Percentiles rank a stretch among this genome's conserved stretches.
Evolutionary conservation across 2,797 vertebrate genomes (phyloP).

Genomic region (Heliangelus exortis): DNA sequence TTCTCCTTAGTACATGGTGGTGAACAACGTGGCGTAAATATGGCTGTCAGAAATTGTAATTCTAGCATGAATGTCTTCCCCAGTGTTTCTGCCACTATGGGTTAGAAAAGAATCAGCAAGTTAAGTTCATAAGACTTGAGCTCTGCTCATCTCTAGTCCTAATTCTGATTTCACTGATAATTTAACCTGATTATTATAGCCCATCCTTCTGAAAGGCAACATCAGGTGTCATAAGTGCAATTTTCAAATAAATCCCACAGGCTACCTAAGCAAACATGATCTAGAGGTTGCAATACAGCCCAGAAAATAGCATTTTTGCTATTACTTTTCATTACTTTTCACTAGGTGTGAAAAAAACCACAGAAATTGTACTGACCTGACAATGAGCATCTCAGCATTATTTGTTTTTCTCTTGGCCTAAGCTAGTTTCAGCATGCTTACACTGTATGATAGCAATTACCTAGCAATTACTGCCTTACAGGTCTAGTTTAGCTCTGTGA

Average conservation of each 20-base stretch:
- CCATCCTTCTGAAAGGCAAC: neutral
- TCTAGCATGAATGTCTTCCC: neutral
- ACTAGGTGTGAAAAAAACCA: neutral
- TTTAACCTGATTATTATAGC: neutral
- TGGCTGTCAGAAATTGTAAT: constrained; percentile 36
- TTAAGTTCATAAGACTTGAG: neutral
- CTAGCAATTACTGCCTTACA: neutral
- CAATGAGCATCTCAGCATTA: neutral
- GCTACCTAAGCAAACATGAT: neutral
- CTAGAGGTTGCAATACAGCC: neutral
- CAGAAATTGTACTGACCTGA: neutral
- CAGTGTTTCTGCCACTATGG: neutral
- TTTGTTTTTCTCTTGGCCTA: neutral
- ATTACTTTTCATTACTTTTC: neutral
- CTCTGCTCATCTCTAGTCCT: neutral
- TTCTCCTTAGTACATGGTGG: neutral
- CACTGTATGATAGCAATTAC: neutral
- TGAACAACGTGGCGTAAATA: neutral
- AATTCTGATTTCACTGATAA: neutral
- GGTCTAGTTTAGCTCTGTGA: neutral
- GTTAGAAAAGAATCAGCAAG: constrained; percentile 15
- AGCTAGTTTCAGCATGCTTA: neutral
- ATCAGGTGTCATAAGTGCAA: neutral
- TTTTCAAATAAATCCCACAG: neutral
- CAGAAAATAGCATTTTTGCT: neutral